Evolutionary conservation across 2,888 invertebrate species (phyloP).

Genomic region (Seladonia tumulorum): DNA sequence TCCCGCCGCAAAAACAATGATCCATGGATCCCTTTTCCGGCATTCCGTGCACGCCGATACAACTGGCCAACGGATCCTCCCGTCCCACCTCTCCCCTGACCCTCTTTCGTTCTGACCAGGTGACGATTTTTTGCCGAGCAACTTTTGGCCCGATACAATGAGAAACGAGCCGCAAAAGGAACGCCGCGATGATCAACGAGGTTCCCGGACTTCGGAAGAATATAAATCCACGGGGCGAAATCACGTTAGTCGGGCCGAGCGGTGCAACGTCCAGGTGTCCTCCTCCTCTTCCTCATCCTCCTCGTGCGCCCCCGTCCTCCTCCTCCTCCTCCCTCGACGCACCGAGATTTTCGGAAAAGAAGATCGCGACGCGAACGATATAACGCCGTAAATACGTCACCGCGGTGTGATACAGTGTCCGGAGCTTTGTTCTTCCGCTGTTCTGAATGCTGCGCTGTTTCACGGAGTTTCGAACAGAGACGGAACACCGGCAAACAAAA

Average conservation of each 20-base stretch:
- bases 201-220: slow-evolving; percentile 8
- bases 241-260: slow-evolving; percentile 14
- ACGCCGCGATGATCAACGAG: slow-evolving; percentile 50
- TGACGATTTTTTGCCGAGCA: slow-evolving; percentile 50
- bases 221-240: slow-evolving; percentile 41
- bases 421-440: neutral
- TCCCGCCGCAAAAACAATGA: slow-evolving; percentile 66
- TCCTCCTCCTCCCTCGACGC: slow-evolving; percentile 7
- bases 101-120: slow-evolving; percentile 48
- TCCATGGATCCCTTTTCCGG: slow-evolving; percentile 69
- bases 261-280: slow-evolving; percentile 23
- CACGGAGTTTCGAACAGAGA: neutral
- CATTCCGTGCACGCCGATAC: slow-evolving; percentile 58
- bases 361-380: neutral
- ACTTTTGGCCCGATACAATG: slow-evolving; percentile 55
- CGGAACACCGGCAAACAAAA: neutral
- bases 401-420: neutral
- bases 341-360: slow-evolving; percentile 10
- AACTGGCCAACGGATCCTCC: slow-evolving; percentile 15
- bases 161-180: slow-evolving; percentile 55
- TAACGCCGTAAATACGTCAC: slow-evolving; percentile 9
- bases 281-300: neutral
- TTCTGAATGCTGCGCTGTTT: neutral
- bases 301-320: neutral
- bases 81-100: neutral